Conservation (phyloP, 2,113 vertebrate species). For the Corythoichthys haematopterus region DNA sequence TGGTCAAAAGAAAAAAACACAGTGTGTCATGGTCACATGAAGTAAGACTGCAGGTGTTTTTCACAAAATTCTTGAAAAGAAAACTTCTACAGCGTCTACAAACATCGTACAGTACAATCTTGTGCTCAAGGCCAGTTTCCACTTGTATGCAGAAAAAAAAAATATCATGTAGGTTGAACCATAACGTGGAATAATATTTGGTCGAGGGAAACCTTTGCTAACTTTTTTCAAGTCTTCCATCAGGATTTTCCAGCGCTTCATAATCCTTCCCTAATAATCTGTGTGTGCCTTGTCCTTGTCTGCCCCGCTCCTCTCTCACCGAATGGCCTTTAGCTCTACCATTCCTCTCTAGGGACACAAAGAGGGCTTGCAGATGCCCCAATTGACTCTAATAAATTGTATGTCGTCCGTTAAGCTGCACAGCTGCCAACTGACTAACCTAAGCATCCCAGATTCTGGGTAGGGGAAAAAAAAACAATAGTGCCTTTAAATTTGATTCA, state of each 20-base stretch:
- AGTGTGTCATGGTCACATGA: conserved; percentile 38
- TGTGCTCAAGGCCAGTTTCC: not conserved
- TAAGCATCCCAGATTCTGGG: conserved; percentile 35
- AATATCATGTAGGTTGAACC: not conserved
- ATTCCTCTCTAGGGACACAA: conserved; percentile 51
- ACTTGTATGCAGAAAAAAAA: not conserved
- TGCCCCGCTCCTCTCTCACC: not conserved
- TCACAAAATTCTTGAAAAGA: conserved; percentile 31
- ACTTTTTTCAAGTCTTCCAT: conserved; percentile 13
- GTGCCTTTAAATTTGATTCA: conserved; percentile 54
- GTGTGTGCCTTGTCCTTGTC: conserved; percentile 3
- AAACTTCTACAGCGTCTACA: not conserved
- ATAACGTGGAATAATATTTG: not conserved
- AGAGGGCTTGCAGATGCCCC: conserved; percentile 53
- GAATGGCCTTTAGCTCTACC: conserved; percentile 39
- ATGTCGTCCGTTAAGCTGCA: conserved; percentile 51
- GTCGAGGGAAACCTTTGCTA: conserved; percentile 29
- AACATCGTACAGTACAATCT: no score
- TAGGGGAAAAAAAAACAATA: not conserved
- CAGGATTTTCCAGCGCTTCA: conserved; percentile 26
- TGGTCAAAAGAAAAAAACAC: conserved; percentile 41
- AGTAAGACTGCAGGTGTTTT: conserved; percentile 36
- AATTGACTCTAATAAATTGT: conserved; percentile 61
- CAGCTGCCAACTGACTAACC: conserved; percentile 50
- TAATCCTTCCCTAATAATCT: conserved; percentile 40